These are phyloP conservation scores for Empis livida DNA, from an alignment of 2,888 invertebrate species.

Conservation along the genomic window DNA sequence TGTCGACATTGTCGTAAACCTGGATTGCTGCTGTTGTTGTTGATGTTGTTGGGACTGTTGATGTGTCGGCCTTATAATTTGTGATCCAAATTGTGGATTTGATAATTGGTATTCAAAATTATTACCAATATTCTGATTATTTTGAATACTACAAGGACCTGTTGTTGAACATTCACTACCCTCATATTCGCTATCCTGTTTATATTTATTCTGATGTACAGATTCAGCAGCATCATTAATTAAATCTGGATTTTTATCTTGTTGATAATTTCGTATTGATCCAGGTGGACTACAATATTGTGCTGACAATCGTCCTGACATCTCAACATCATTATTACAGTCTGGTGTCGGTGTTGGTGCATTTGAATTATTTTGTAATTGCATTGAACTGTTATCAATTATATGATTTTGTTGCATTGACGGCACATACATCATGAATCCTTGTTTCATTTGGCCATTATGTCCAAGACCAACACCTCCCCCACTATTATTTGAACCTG, in stretches of 20 bases:
- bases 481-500: background rate
- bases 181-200: conserved; percentile 32
- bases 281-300: conserved; percentile 42
- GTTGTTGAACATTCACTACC: conserved; percentile 27
- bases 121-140: conserved; percentile 11
- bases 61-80: conserved; percentile 30
- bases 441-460: conserved; percentile 33
- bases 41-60: conserved; percentile 28
- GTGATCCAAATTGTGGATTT: conserved; percentile 43
- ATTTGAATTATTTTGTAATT: conserved; percentile 11
- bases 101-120: conserved; percentile 24
- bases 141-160: conserved; percentile 22
- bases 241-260: conserved; percentile 64
- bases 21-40: conserved; percentile 14
- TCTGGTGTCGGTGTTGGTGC: conserved; percentile 12
- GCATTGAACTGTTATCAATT: conserved; percentile 18
- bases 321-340: background rate
- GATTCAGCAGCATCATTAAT: conserved; percentile 61
- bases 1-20: conserved; percentile 39
- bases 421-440: conserved; percentile 31
- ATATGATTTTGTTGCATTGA: conserved; percentile 16
- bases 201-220: conserved; percentile 38
- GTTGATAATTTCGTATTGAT: conserved; percentile 36
- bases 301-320: background rate
- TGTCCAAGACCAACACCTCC: conserved; percentile 19